Evolutionary conservation across 1,140 invertebrate species (phyloP).

Genomic region (Grapholita molesta): DNA sequence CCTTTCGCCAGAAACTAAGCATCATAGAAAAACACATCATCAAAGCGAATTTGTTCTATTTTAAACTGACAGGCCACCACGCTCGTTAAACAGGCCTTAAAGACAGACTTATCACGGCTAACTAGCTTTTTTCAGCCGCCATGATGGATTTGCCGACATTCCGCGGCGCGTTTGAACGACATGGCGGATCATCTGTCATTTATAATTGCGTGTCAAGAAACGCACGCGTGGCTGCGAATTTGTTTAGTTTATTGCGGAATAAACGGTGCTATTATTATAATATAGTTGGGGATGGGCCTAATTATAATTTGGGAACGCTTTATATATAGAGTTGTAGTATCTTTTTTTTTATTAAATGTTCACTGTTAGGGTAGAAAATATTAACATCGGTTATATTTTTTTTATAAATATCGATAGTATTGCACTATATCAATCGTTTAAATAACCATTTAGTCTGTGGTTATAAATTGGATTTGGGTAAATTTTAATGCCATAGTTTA

Average conservation of each 20-base stretch:
- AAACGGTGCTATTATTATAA: slow-evolving; percentile 56
- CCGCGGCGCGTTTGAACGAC: slow-evolving; percentile 50
- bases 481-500: too few relatives aligned
- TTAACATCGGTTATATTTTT: too few relatives aligned
- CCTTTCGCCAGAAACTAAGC: not conserved
- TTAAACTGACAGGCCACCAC: not conserved
- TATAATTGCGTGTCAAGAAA: slow-evolving; percentile 73
- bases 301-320: slow-evolving; percentile 54
- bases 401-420: not conserved
- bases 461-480: too few relatives aligned
- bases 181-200: slow-evolving; percentile 71
- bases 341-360: not conserved
- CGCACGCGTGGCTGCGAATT: slow-evolving; percentile 51
- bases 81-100: not conserved
- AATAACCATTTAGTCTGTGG: too few relatives aligned
- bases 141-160: slow-evolving; percentile 31
- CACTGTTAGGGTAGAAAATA: not conserved
- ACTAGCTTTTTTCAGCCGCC: slow-evolving; percentile 52
- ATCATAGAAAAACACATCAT: not conserved
- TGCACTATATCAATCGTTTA: too few relatives aligned
- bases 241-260: slow-evolving; percentile 73
- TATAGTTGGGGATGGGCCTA: slow-evolving; percentile 29
- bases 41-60: not conserved
- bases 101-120: slow-evolving; percentile 38
- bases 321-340: slow-evolving; percentile 29